phyloP scores from a whole-genome alignment of 2,888 invertebrate genomes.

The Nipponacmea schrenckii region DNA sequence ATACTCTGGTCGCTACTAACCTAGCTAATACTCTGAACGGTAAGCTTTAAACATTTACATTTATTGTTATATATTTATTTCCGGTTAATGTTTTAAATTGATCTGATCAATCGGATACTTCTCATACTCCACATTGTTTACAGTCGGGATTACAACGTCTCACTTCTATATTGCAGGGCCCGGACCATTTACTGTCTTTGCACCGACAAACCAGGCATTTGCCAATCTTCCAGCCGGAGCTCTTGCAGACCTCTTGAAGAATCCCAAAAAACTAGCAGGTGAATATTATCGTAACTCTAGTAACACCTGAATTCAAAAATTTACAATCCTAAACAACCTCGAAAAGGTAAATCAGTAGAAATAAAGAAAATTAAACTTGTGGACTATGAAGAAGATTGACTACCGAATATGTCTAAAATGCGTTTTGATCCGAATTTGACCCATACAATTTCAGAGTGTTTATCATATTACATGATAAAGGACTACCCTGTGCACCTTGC shows the following conservation, averaged over 20 bases:
- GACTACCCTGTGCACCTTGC: too few relatives aligned
- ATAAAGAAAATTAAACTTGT: too few relatives aligned
- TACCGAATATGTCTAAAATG: too few relatives aligned
- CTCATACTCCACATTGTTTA: too few relatives aligned
- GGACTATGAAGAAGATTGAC: too few relatives aligned
- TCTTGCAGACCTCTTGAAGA: constrained; percentile 35
- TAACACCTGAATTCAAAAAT: not conserved
- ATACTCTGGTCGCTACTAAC: constrained; percentile 37
- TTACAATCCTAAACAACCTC: constrained; percentile 1
- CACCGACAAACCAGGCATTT: constrained; percentile 44
- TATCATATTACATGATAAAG: too few relatives aligned
- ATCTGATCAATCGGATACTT: too few relatives aligned
- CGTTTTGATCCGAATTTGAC: too few relatives aligned
- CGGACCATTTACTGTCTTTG: constrained; percentile 46
- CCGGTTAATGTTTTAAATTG: too few relatives aligned
- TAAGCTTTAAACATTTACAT: constrained; percentile 24
- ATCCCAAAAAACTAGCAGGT: constrained; percentile 39
- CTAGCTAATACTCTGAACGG: constrained; percentile 31
- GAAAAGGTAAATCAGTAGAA: too few relatives aligned
- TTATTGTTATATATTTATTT: not conserved
- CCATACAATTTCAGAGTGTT: too few relatives aligned
- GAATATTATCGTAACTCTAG: not conserved
- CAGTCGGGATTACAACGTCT: too few relatives aligned
- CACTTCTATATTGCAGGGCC: constrained; percentile 19
- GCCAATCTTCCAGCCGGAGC: constrained; percentile 33